Percentiles rank a stretch among this genome's conserved stretches.
Conservation (phyloP, 1,140 invertebrate species). For the Drosophila sturtevanti region DNA sequence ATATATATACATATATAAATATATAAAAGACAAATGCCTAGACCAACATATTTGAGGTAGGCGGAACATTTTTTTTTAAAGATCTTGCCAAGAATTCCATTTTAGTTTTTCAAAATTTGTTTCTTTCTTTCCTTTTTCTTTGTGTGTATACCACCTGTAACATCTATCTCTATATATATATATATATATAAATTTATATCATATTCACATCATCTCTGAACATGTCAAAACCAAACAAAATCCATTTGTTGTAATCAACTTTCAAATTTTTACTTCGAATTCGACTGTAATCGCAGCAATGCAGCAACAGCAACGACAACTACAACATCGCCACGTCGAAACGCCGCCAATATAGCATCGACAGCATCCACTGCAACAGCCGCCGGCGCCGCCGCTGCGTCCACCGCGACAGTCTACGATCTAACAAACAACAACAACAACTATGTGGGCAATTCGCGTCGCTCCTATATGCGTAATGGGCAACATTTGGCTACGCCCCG, state of each 20-base stretch:
- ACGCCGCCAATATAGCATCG: conserved; percentile 27
- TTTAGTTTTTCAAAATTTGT: conserved; percentile 31
- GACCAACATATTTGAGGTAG: conserved; percentile 58
- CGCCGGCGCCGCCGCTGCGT: conserved; percentile 16
- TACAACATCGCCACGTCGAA: conserved; percentile 33
- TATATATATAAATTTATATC: neutral
- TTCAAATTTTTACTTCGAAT: conserved; percentile 66
- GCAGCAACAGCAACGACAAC: conserved; percentile 33
- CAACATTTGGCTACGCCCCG: conserved; percentile 67
- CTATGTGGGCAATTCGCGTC: conserved; percentile 39
- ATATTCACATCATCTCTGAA: conserved; percentile 17
- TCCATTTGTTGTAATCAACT: conserved; percentile 69
- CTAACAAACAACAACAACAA: conserved; percentile 56
- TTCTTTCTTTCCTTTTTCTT: conserved; percentile 16
- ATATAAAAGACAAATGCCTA: conserved; percentile 30
- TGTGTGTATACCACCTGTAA: neutral
- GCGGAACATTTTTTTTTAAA: conserved; percentile 41
- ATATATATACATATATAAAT: neutral
- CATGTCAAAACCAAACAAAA: conserved; percentile 17
- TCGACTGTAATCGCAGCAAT: conserved; percentile 36
- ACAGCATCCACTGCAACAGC: conserved; percentile 29
- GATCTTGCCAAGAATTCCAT: conserved; percentile 30
- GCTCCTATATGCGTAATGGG: conserved; percentile 54
- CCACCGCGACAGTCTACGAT: conserved; percentile 39
- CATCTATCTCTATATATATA: neutral